Evolutionary conservation across 2,113 vertebrate species (phyloP), one percentile per base, ranked within the genome.

Genomic region (Antechinus flavipes): DNA sequence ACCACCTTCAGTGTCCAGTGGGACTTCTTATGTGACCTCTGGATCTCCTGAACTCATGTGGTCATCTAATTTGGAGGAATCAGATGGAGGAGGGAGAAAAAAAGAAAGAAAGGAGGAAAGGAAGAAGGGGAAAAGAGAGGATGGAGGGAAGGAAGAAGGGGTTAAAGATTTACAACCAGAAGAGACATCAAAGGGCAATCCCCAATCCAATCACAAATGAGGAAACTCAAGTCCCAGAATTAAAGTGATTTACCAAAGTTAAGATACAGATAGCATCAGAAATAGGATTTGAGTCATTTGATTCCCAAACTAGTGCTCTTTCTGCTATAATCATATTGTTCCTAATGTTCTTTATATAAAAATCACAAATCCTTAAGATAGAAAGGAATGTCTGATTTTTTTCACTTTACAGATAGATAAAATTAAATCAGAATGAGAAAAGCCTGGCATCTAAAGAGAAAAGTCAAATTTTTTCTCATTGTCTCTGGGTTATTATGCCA

Each of bases 71-170:
- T 84, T n/a, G 19, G 68, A 84, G 19, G 14, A 42, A 19, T n/a
- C 42, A 42, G 68, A 42, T 42, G 68, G 68, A 23, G 16, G 14
- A 35, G 30, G 26, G 12, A 19, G 35, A 61, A 61, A 35, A 4
- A 27, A 2, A n/a, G 35, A 2, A 10, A 52, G 4, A 12, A 6
- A 19, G 14, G 14, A 14, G 14, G 35, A 7, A 22, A 2, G 0
- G n/a, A 84, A 1, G 16, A 23, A 8, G 55, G 19, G 11, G 11
- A 0, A 12, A 54, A 14, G 23, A n/a, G n/a, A 76, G 16, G 61
- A 4, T 4, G 4, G 49, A 49, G 49, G 49, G 49, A 49, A 22
- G 14, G 68, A 84, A 16, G n/a, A 23, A 6, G n/a, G 42, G 23
- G 2, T 84, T 84, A 42, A 84, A 84, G 7, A 84, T 84, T n/a